Evolutionary conservation across 2,888 invertebrate species (phyloP), one percentile per base, ranked within the genome.

Genomic region (Ophion ventricosus): DNA sequence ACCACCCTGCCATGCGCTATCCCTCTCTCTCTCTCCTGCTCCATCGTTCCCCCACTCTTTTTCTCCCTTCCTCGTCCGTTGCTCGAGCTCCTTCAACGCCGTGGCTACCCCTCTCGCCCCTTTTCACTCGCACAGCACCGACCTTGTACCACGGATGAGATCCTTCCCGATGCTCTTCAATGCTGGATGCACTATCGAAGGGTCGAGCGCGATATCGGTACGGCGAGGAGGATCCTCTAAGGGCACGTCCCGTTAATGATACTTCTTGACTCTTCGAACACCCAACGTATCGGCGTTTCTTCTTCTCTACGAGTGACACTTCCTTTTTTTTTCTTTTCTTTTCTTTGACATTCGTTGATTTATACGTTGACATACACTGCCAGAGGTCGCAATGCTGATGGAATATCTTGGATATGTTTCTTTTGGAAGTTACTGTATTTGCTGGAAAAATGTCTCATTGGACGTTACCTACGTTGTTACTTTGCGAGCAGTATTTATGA

Each of bases 31-130:
- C 59, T 43, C 70, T 66, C 69, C n/a, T n/a, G n/a, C n/a, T 84
- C 54, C 67, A 2, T 14, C 25, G 14, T 35, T 2, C 64, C 14
- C 26, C 61, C 26, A 26, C 17, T 17, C 10, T 17, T 63, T 20
- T 20, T 8, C 26, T 26, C 11, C 25, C 29, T 84, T 72, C 80
- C 85, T 83, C 74, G 3, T 43, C 14, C 72, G 57, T 23, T 23
- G 57, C 57, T 59, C 35, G 43, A 25, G 23, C 73, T 59, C 1
- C 26, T 14, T 14, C 23, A 35, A 10, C 43, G 17, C 49, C 17
- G 61, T 20, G 14, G 2, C 14, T 25, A 61, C 85, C 78, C 82
- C 85, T 83, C 74, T 76, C 80, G 76, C 84, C 49, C 49, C 26
- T 49, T 80, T 63, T 67, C 73, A 23, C 73, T 66, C 59, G 20